Evolutionary conservation across 2,113 vertebrate species (phyloP).

Genomic region (Pitta sordida): DNA sequence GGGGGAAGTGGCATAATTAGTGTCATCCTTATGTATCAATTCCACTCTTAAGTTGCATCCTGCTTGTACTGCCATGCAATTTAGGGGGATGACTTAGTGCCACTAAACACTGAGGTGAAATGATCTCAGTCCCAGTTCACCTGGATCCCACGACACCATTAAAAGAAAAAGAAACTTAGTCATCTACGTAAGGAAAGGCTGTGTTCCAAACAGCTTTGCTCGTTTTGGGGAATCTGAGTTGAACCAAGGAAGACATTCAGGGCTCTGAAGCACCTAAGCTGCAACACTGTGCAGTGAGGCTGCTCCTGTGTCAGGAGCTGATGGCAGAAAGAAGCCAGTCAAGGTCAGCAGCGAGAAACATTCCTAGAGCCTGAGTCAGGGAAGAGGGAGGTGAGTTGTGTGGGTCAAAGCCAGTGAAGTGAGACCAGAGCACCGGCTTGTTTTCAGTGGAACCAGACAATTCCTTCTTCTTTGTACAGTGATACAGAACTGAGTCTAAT

Average conservation of each 20-base stretch:
- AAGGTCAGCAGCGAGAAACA: conserved; percentile 12
- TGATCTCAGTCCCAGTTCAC: background rate
- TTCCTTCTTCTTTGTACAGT: background rate
- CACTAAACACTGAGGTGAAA: background rate
- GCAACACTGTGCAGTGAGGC: background rate
- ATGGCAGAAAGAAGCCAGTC: background rate
- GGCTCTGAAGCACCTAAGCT: background rate
- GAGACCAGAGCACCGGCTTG: background rate
- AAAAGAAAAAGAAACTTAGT: background rate
- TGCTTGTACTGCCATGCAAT: background rate
- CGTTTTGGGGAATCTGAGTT: background rate
- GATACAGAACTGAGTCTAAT: background rate
- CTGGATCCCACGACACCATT: background rate
- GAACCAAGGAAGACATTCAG: background rate
- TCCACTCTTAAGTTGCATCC: background rate
- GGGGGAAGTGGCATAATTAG: background rate
- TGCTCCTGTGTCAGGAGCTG: background rate
- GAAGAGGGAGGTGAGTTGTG: background rate
- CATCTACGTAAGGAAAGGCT: background rate
- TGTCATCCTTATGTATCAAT: background rate
- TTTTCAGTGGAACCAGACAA: background rate
- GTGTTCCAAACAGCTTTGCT: background rate
- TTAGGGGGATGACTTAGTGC: background rate
- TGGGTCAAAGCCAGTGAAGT: background rate
- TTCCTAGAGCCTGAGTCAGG: background rate